Evolutionary conservation across 1,140 invertebrate genomes (phyloP), one percentile per base, ranked within the genome.

Genomic region (honey bee (Apis mellifera)): DNA sequence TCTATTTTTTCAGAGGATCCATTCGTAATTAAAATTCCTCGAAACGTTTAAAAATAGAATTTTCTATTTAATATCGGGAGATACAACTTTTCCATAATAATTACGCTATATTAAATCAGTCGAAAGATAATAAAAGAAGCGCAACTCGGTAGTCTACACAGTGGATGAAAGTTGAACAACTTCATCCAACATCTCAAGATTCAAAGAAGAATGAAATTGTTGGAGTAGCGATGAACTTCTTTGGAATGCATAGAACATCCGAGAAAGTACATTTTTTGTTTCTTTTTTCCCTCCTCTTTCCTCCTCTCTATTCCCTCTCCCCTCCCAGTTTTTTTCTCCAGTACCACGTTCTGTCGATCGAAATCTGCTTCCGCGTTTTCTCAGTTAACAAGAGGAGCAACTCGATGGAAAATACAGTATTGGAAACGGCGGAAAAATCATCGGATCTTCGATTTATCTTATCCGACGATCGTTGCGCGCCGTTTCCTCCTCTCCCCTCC

Each of bases 401-500:
- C 50, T 23, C 65, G 42, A 60, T 32, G 9, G 57, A 42, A 57
- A 79, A 71, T 48, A 23, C 68, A 60, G 70, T n/a, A 4, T 19
- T 19, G 21, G 68, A n/a, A 62, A 52, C 66, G n/a, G 5, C 48
- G 19, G 68, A 32, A 71, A 71, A 71, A 71, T 71, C 48, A 48
- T 54, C 12, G 54, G 13, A 71, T 79, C 76, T 23, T 69, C 77
- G 57, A 79, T 79, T 79, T 62, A 54, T 62, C 57, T 72, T 62
- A 54, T 62, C 77, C 23, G 7, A 42, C 19, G 26, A 72, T 54
- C 77, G 17, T 48, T 15, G 21, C 7, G 54, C n/a, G 15, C 15
- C 26, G 15, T 55, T 12, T n/a, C n/a, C 9, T n/a, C 21, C 42
- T 48, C 65, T 11, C 23, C 21, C 5, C 12, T 7, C 0, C 15